Evolutionary conservation across 2,888 invertebrate genomes (phyloP).

Genomic region (Cephus rjabovi): DNA sequence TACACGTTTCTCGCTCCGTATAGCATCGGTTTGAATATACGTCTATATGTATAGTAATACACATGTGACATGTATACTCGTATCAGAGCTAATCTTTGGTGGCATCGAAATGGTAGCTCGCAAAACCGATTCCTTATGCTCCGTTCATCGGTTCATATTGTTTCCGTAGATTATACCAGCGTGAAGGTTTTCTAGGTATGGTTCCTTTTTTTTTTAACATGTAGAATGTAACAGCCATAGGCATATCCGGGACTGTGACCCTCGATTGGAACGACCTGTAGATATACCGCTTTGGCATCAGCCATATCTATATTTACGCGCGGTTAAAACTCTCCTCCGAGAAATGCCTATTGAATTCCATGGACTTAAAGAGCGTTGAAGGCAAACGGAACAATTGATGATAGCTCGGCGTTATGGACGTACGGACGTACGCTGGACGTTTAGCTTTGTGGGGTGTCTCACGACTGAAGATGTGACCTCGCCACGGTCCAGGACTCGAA

Average conservation of each 20-base stretch:
- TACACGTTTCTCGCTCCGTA: conserved; percentile 22
- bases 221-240: neutral
- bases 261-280: neutral
- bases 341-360: conserved; percentile 53
- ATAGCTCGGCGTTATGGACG: conserved; percentile 52
- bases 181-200: neutral
- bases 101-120: conserved; percentile 27
- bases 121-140: neutral
- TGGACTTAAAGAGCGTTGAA: conserved; percentile 34
- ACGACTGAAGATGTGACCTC: conserved; percentile 51
- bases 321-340: conserved; percentile 32
- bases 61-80: conserved; percentile 16
- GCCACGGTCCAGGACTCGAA: conserved; percentile 27
- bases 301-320: conserved; percentile 33
- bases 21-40: conserved; percentile 6
- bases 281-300: neutral
- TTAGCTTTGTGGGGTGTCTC: conserved; percentile 46
- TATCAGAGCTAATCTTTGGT: conserved; percentile 35
- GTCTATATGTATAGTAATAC: conserved; percentile 4
- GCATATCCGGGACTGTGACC: neutral
- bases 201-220: neutral
- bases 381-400: conserved; percentile 51
- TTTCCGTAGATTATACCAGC: neutral
- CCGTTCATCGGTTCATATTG: neutral
- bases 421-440: conserved; percentile 19